phyloP scores from a whole-genome alignment of 2,113 vertebrate species.

The Dipodomys merriami region DNA sequence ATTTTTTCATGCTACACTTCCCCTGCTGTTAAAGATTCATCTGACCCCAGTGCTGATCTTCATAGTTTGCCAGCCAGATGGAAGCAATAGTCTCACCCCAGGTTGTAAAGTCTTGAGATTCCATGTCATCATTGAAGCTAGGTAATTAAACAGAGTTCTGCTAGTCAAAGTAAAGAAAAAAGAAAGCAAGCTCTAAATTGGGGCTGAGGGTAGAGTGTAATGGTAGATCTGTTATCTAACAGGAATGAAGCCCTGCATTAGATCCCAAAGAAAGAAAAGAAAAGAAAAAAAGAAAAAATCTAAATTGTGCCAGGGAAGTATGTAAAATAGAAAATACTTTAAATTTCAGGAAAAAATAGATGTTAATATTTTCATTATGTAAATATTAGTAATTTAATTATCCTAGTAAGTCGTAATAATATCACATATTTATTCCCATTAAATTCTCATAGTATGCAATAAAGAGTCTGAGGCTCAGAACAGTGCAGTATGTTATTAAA shows the following conservation, averaged over 20 bases:
- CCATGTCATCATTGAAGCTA: background rate
- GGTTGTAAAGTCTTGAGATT: background rate
- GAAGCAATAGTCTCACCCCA: background rate
- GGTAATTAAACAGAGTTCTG: background rate
- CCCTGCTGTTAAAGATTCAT: background rate
- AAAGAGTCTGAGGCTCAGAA: background rate
- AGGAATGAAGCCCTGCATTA: background rate
- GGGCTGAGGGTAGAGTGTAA: background rate
- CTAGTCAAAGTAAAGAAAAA: background rate
- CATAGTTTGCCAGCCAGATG: background rate
- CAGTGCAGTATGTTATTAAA: background rate
- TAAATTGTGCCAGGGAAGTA: background rate
- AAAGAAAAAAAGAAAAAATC: too few species aligned
- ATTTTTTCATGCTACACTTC: background rate
- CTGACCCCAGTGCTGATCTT: background rate
- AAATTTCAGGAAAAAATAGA: slow-evolving; percentile 21
- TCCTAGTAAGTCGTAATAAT: background rate
- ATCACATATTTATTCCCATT: background rate
- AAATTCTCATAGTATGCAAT: background rate
- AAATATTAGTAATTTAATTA: background rate
- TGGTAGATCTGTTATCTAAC: background rate
- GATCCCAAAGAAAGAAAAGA: background rate
- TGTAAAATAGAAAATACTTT: background rate
- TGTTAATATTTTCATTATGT: background rate
- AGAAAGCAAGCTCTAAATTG: background rate